A percentile compares a stretch with the other conserved stretches of the same genome.
These are phyloP conservation scores for Lepidotrigona ventralis DNA, from an alignment of 1,140 invertebrate species.

Conservation along the genomic window DNA sequence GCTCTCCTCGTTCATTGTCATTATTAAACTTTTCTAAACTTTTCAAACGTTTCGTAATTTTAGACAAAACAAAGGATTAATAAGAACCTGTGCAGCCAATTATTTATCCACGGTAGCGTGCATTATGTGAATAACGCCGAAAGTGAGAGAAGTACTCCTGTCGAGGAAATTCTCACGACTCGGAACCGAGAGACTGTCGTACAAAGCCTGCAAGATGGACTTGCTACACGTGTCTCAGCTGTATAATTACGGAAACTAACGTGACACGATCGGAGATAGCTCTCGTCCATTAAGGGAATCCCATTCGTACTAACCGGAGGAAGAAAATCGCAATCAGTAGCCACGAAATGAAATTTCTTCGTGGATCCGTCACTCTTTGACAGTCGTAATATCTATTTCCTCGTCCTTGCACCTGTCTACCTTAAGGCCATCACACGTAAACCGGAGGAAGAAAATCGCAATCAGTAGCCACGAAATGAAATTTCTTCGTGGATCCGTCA, in stretches of 20 bases:
- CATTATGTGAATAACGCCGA: too few species aligned
- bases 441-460: too few species aligned
- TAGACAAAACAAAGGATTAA: too few species aligned
- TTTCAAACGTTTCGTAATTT: too few species aligned
- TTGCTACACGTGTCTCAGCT: constrained; percentile 31
- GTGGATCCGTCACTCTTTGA: constrained; percentile 44
- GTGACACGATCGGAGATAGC: constrained; percentile 38
- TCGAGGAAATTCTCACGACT: constrained; percentile 44
- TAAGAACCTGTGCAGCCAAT: too few species aligned
- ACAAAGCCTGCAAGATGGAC: not conserved
- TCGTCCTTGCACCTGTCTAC: constrained; percentile 53
- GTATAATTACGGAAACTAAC: constrained; percentile 58
- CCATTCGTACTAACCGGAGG: constrained; percentile 1
- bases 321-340: not conserved
- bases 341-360: constrained; percentile 28
- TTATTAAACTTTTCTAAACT: too few species aligned
- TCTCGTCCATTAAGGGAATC: constrained; percentile 37
- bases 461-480: constrained; percentile 12
- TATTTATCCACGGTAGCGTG: too few species aligned
- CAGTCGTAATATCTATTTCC: constrained; percentile 56
- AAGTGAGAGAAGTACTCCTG: constrained; percentile 16
- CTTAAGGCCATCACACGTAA: constrained; percentile 48
- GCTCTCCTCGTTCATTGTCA: too few species aligned
- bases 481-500: constrained; percentile 38
- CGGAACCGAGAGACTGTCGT: not conserved